Evolutionary conservation across 2,113 vertebrate species (phyloP).

Genomic region (Cephalopholis sonnerati): DNA sequence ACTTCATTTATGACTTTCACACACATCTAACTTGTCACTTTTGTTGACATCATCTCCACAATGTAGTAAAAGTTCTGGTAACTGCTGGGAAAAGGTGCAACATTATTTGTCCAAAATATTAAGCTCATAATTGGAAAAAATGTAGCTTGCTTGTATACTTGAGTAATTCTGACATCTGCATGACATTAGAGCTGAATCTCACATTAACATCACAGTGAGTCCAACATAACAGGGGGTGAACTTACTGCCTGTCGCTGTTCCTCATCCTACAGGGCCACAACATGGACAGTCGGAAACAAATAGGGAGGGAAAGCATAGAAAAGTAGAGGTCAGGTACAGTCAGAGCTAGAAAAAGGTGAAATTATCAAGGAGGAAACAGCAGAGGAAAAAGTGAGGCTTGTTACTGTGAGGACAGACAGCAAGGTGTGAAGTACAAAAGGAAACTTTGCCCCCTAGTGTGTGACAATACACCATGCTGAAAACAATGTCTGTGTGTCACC

Average conservation of each 20-base stretch:
- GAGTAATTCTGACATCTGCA: not conserved
- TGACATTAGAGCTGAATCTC: not conserved
- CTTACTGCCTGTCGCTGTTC: constrained; percentile 99
- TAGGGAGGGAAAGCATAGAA: constrained; percentile 53
- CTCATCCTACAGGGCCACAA: constrained; percentile 89
- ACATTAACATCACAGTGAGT: constrained; percentile 12
- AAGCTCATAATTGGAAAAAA: not conserved
- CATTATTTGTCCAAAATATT: not conserved
- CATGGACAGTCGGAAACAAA: constrained; percentile 61
- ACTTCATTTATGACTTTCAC: not conserved
- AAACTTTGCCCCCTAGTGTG: constrained; percentile 70
- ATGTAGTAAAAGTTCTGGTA: not conserved
- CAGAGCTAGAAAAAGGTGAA: constrained; percentile 28
- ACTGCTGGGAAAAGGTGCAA: not conserved
- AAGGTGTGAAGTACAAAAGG: constrained; percentile 21
- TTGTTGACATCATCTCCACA: constrained; percentile 6
- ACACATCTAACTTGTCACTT: constrained; percentile 10
- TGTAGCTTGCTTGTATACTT: not conserved
- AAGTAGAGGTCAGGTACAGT: constrained; percentile 63
- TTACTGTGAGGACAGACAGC: constrained; percentile 31
- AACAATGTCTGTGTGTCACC: constrained; percentile 80
- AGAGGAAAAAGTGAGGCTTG: constrained; percentile 33
- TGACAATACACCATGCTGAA: constrained; percentile 26
- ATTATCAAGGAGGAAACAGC: constrained; percentile 23
- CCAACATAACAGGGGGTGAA: constrained; percentile 58